Evolutionary conservation across 2,888 invertebrate species (phyloP).

Genomic region (Alloscopus bannaensis): DNA sequence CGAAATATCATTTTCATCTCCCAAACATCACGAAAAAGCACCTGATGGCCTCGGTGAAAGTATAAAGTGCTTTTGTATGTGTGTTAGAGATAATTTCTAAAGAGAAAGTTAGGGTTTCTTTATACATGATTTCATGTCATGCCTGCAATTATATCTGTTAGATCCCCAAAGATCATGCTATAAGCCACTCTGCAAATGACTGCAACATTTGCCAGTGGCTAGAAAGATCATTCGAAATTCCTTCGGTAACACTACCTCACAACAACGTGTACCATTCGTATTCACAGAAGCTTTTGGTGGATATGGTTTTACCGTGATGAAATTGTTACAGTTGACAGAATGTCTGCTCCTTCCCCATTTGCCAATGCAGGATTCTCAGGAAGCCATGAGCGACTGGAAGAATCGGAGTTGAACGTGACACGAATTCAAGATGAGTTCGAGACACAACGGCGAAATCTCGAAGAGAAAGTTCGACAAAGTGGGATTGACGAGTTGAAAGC

Average conservation of each 20-base stretch:
- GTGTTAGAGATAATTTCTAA: too few species aligned
- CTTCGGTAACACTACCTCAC: constrained; percentile 8
- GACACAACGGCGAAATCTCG: constrained; percentile 62
- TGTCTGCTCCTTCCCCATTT: constrained; percentile 1
- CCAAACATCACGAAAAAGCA: too few species aligned
- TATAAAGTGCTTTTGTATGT: too few species aligned
- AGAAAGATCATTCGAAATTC: constrained; percentile 35
- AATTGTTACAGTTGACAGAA: constrained; percentile 53
- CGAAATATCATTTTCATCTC: too few species aligned
- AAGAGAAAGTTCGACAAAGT: constrained; percentile 52
- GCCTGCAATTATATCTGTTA: too few species aligned
- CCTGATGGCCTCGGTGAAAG: too few species aligned
- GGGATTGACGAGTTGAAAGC: constrained; percentile 55
- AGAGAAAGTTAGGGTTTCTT: too few species aligned
- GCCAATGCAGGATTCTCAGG: constrained; percentile 6
- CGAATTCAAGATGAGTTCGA: constrained; percentile 51
- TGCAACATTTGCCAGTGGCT: constrained; percentile 22
- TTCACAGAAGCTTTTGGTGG: constrained; percentile 3
- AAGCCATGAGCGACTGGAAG: constrained; percentile 34
- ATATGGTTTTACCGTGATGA: constrained; percentile 48
- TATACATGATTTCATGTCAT: too few species aligned
- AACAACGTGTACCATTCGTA: constrained; percentile 34
- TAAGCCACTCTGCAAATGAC: not conserved
- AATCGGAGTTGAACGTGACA: constrained; percentile 34
- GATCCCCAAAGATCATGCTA: too few species aligned